These are phyloP conservation scores for Odontomyia ornata DNA, from an alignment of 2,888 invertebrate genomes.

Conservation along the genomic window DNA sequence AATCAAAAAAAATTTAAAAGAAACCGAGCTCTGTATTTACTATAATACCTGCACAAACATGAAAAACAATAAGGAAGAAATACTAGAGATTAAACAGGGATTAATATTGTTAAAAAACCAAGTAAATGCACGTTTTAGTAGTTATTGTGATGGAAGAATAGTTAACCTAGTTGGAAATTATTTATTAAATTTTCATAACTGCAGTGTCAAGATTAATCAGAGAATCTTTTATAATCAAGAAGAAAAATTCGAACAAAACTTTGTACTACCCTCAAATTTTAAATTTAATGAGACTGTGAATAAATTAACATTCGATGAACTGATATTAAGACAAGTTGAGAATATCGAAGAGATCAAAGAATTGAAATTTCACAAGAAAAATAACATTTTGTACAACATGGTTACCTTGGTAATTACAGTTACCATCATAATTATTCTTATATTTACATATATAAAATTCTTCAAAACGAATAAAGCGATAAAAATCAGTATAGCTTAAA, in stretches of 20 bases:
- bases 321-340: constrained; percentile 34
- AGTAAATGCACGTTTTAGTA: background rate
- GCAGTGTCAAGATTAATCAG: constrained; percentile 7
- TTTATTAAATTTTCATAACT: constrained; percentile 31
- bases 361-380: no score
- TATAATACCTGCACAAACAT: constrained; percentile 13
- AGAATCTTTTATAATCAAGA: constrained; percentile 36
- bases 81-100: background rate
- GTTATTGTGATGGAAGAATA: constrained; percentile 29
- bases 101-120: constrained; percentile 26
- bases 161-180: constrained; percentile 12
- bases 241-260: constrained; percentile 35
- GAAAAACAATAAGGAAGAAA: background rate
- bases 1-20: constrained; percentile 14
- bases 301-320: constrained; percentile 40
- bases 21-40: background rate
- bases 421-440: no score
- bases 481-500: no score
- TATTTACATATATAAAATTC: no score
- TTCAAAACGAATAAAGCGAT: no score
- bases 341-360: no score
- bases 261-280: constrained; percentile 34
- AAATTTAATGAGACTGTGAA: background rate
- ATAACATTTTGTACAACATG: no score
- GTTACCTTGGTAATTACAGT: no score